Evolutionary conservation across 2,888 invertebrate genomes (phyloP), one percentile per base, ranked within the genome.

Genomic region (Chloromyia formosa): DNA sequence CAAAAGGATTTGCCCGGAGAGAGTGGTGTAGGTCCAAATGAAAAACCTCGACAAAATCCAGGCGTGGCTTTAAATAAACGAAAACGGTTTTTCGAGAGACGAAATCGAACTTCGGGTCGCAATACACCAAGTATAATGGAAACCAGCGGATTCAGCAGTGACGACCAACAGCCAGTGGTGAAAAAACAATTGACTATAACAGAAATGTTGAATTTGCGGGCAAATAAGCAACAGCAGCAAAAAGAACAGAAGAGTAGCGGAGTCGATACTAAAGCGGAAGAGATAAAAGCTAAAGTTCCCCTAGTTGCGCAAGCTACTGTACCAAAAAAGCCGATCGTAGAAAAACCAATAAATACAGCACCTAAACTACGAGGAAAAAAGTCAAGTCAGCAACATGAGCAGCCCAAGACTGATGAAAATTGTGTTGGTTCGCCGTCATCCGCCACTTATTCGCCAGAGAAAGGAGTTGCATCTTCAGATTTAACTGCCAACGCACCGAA

Each of bases 171-270:
- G 12, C 40, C 72, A 9, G 35, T 64, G 14, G 14, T 40, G 9
- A 82, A 81, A 22, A 83, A 82, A 77, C 86, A 86, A 77, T 77
- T 83, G 1, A 86, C 86, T 0, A 74, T 87, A 49, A 84, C 86
- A 0, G 86, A 86, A 78, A 78, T 86, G 77, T 79, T 86, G 1
- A 85, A 83, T 77, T 79, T 79, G 71, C 53, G 64, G 60, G 62
- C 64, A 74, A 77, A 68, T 75, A 54, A 58, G 71, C 35, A 35
- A 1, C 58, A 71, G 40, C 20, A 27, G 42, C 27, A 35, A 7
- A 2, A 35, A 35, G 73, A 66, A 7, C 54, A 56, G 66, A 75
- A 40, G 14, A 9, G 54, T 42, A 35, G 7, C 27, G 61, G 61
- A 9, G 80, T 79, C 14, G 81, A 81, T n/a, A 81, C 81, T 71